These are phyloP conservation scores for Tretioscincus oriximinensis DNA, from an alignment of 2,113 vertebrate species.

Conservation along the genomic window DNA sequence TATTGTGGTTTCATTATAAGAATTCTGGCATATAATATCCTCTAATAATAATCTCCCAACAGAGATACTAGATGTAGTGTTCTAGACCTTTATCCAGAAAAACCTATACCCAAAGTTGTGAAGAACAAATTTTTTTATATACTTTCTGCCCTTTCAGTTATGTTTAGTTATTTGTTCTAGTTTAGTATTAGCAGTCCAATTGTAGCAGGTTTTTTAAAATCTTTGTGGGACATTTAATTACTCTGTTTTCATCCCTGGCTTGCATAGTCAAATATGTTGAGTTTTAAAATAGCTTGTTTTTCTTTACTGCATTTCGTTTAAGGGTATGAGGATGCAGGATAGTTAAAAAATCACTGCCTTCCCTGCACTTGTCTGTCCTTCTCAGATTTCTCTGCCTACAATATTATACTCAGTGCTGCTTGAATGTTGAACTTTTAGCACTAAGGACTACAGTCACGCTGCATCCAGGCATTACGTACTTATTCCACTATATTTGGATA, in stretches of 20 bases:
- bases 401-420: neutral
- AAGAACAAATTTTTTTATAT: neutral
- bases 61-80: neutral
- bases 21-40: neutral
- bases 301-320: neutral
- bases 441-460: neutral
- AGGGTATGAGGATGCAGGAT: neutral
- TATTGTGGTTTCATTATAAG: neutral
- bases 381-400: neutral
- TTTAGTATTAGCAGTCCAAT: neutral
- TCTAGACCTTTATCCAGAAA: neutral
- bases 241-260: neutral
- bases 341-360: neutral
- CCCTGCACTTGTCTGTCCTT: neutral
- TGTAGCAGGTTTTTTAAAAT: neutral
- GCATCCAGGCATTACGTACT: neutral
- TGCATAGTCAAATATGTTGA: neutral
- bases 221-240: neutral
- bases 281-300: neutral
- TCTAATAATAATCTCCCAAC: neutral
- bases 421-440: neutral
- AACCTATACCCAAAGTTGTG: neutral
- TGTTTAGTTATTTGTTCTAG: neutral
- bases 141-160: neutral
- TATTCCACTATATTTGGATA: no score